These are phyloP conservation scores for Sarcophaga caerulescens DNA, from an alignment of 2,888 invertebrate species.

Conservation along the genomic window DNA sequence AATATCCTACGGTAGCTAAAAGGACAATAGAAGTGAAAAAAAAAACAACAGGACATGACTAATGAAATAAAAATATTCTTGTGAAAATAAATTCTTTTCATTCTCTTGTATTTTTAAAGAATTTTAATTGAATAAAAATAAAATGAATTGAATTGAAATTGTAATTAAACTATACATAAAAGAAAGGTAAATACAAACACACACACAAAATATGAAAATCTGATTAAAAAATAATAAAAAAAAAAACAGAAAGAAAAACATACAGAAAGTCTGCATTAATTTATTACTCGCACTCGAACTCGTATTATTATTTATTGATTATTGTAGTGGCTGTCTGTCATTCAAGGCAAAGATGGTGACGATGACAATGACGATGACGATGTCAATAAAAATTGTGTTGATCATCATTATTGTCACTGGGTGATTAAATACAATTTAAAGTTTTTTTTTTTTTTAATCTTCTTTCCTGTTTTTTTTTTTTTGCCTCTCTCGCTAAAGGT, in stretches of 20 bases:
- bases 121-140: conserved; percentile 60
- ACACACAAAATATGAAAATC: conserved; percentile 30
- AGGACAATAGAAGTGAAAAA: not conserved
- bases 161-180: not conserved
- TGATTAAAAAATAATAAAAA: conserved; percentile 58
- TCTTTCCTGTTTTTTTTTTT: not conserved
- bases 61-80: conserved; percentile 23
- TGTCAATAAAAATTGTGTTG: conserved; percentile 4
- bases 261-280: conserved; percentile 36
- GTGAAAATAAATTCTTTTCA: not conserved
- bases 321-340: too few species aligned
- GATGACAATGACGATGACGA: not conserved
- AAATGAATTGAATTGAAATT: conserved; percentile 1
- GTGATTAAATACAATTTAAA: conserved; percentile 40
- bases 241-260: too few species aligned
- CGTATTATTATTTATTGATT: too few species aligned
- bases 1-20: not conserved
- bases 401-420: conserved; percentile 30
- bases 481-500: conserved; percentile 30
- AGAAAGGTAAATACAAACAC: conserved; percentile 12
- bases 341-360: too few species aligned
- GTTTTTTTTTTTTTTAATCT: conserved; percentile 18
- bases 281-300: conserved; percentile 35
- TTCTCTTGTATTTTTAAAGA: not conserved
- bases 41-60: conserved; percentile 27